These are phyloP conservation scores for Hydrotaea cyrtoneurina DNA, from an alignment of 2,888 invertebrate genomes.

Conservation along the genomic window DNA sequence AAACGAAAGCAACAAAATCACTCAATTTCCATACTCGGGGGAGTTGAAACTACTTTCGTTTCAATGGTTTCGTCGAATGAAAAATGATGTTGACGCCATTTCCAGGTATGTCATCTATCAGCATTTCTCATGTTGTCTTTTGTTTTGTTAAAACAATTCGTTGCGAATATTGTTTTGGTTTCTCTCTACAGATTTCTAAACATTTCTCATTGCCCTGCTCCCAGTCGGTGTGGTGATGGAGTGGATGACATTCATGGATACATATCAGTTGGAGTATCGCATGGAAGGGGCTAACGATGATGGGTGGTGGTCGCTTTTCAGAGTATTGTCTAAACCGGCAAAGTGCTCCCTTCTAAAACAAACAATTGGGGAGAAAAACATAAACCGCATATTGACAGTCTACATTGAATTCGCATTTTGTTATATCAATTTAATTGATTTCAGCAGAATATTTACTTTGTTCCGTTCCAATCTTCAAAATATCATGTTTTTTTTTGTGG, in stretches of 20 bases:
- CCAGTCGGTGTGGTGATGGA: not conserved
- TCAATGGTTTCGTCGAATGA: slow-evolving; percentile 30
- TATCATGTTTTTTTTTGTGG: no score
- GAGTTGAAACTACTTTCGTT: not conserved
- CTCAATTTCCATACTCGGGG: not conserved
- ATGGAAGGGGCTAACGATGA: not conserved
- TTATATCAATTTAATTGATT: slow-evolving; percentile 50
- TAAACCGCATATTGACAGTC: slow-evolving; percentile 55
- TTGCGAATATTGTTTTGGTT: slow-evolving; percentile 9
- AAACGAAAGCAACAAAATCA: not conserved
- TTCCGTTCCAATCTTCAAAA: not conserved
- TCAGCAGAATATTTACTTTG: not conserved
- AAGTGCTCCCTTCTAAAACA: not conserved
- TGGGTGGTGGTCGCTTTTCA: slow-evolving; percentile 3
- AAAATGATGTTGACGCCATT: slow-evolving; percentile 64
- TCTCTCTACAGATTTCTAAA: not conserved
- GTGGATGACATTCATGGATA: not conserved
- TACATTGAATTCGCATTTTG: slow-evolving; percentile 54
- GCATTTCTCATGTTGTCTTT: slow-evolving; percentile 8
- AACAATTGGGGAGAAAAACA: not conserved
- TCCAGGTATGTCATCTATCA: slow-evolving; percentile 63
- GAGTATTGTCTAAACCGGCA: slow-evolving; percentile 23
- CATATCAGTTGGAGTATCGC: not conserved
- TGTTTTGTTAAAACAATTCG: slow-evolving; percentile 5
- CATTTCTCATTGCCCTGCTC: not conserved